Conservation (phyloP, 2,888 invertebrate species). For the Drosophila fungiperda region DNA sequence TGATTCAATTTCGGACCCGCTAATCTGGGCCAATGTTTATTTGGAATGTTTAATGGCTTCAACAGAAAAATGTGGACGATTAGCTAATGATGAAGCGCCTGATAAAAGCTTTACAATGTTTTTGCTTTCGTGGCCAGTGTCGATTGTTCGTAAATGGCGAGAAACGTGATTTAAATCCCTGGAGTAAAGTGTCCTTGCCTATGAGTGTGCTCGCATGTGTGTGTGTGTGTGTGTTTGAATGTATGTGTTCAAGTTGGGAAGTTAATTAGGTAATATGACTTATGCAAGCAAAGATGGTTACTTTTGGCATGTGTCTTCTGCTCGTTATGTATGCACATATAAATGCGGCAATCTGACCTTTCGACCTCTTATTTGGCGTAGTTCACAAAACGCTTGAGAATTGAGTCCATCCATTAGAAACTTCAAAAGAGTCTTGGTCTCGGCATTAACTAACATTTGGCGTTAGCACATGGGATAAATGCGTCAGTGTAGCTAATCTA, state of each 20-base stretch:
- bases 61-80: slow-evolving; percentile 10
- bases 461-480: slow-evolving; percentile 7
- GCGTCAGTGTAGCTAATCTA: slow-evolving; percentile 37
- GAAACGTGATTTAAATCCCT: slow-evolving; percentile 63
- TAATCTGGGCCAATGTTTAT: slow-evolving; percentile 6
- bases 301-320: slow-evolving; percentile 14
- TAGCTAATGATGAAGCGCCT: slow-evolving; percentile 60
- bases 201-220: neutral
- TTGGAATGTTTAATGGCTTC: slow-evolving; percentile 18
- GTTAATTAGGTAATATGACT: slow-evolving; percentile 56
- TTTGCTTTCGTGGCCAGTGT: slow-evolving; percentile 47
- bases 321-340: slow-evolving; percentile 8
- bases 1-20: neutral
- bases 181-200: slow-evolving; percentile 24
- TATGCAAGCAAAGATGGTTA: slow-evolving; percentile 24
- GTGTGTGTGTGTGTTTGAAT: neutral
- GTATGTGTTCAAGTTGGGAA: slow-evolving; percentile 40
- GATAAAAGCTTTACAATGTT: slow-evolving; percentile 80
- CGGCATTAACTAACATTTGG: slow-evolving; percentile 12
- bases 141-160: slow-evolving; percentile 37
- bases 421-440: slow-evolving; percentile 43
- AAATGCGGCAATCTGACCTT: slow-evolving; percentile 22
- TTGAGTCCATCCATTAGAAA: slow-evolving; percentile 45
- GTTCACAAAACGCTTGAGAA: slow-evolving; percentile 29
- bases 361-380: slow-evolving; percentile 35